Evolutionary conservation across 2,888 invertebrate genomes (phyloP).

Genomic region (Drosophila pseudotalamancana): DNA sequence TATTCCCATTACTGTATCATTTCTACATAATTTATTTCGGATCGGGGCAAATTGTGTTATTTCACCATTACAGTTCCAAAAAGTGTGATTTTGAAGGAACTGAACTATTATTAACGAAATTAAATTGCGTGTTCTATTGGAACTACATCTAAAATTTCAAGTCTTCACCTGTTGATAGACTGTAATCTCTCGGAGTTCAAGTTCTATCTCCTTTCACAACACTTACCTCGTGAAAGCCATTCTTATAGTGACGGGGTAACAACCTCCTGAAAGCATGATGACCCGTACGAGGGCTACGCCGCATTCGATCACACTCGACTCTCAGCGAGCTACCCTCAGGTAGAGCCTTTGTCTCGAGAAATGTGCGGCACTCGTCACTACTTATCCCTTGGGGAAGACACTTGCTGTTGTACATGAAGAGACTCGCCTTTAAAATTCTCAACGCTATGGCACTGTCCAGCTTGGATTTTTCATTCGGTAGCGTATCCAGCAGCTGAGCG

Average conservation of each 20-base stretch:
- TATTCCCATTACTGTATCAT: too few relatives aligned
- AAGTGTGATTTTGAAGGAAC: too few relatives aligned
- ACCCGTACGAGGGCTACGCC: slow-evolving; percentile 79
- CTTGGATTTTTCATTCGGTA: slow-evolving; percentile 75
- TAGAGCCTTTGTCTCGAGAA: slow-evolving; percentile 85
- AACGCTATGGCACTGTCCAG: slow-evolving; percentile 76
- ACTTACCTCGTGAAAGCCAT: slow-evolving; percentile 80
- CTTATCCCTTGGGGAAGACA: slow-evolving; percentile 79
- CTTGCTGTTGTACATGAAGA: slow-evolving; percentile 74
- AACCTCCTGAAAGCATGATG: slow-evolving; percentile 80
- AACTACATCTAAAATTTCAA: too few relatives aligned
- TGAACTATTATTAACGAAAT: too few relatives aligned
- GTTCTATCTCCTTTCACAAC: fast-evolving
- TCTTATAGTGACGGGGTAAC: slow-evolving; percentile 76
- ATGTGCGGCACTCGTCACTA: slow-evolving; percentile 87
- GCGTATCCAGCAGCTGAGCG: slow-evolving; percentile 78
- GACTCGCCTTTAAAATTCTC: slow-evolving; percentile 81
- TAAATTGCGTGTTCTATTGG: too few relatives aligned
- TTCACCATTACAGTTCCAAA: too few relatives aligned
- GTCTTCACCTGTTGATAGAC: too few relatives aligned
- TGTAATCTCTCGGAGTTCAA: too few relatives aligned
- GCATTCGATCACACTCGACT: slow-evolving; percentile 85
- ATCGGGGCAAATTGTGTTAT: too few relatives aligned
- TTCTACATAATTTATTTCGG: too few relatives aligned
- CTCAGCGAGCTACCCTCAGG: slow-evolving; percentile 86